phyloP scores from a whole-genome alignment of 2,113 vertebrate genomes.

The Oncorhynchus mykiss region DNA sequence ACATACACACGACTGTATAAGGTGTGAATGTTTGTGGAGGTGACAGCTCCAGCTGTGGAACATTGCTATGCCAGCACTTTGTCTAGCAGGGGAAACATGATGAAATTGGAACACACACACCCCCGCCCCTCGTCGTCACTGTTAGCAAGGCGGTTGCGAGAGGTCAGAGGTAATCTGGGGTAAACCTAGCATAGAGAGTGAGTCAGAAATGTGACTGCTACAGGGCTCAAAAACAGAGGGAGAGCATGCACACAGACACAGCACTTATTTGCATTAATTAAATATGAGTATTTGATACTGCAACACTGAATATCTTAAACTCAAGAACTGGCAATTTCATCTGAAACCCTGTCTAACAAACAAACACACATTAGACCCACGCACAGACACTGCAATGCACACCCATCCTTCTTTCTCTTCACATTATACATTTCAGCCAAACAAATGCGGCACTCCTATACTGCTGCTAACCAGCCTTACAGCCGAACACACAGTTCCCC shows the following conservation, averaged over 20 bases:
- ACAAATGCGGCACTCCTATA: background rate
- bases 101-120: background rate
- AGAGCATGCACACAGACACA: slow-evolving; percentile 10
- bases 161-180: slow-evolving; percentile 23
- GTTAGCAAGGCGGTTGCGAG: background rate
- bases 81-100: background rate
- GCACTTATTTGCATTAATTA: slow-evolving; percentile 30
- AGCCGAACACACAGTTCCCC: background rate
- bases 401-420: background rate
- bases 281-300: too few relatives aligned
- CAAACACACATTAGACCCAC: background rate
- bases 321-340: too few relatives aligned
- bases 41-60: background rate
- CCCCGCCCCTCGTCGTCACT: too few relatives aligned
- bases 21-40: background rate
- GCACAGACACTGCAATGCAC: background rate
- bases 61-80: background rate
- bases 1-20: background rate
- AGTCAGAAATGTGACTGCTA: slow-evolving; percentile 14
- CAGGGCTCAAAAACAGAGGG: slow-evolving; percentile 21
- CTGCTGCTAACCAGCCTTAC: background rate
- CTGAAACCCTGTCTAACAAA: background rate
- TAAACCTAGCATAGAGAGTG: slow-evolving; percentile 19
- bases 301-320: too few relatives aligned
- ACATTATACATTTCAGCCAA: background rate